Base-by-base conservation (phyloP, 92 coral and sea anemone genomes). In the Actinernus sp. region DNA sequence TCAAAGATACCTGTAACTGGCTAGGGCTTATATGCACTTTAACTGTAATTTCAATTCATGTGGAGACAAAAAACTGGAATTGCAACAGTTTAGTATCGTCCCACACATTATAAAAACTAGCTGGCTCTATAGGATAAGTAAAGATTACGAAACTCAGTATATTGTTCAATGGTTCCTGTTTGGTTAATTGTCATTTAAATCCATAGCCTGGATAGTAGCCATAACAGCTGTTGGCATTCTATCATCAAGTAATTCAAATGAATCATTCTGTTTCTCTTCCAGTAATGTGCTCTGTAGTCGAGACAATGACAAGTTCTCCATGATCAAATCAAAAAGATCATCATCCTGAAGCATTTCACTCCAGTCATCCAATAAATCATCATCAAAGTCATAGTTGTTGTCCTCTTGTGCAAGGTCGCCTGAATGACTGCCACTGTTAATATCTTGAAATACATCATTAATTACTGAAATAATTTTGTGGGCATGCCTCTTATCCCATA, bases 351-450 rank as follows among this genome's bases (percentile, higher is more conserved):
- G 57, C 19, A 87, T 1, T 16, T 87, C 80, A 49, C 70, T 29
- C 93, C 89, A 87, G 29, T 87, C 89, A 49, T 82, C 89, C 9
- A 82, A 65, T 9, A 87, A 44, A 26, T 81, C 89, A 26, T 85
- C 88, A 37, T 66, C 88, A 73, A 81, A 81, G 32, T 73, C 62
- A 25, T 47, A 63, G 30, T 38, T 55, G 9, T 21, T 18, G 18
- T 13, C 45, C 37, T 51, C 56, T 11, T 26, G 22, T 13, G 16
- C 26, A 8, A 49, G 30, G 31, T 85, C 87, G 26, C 33, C 34
- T n/a, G n/a, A n/a, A n/a, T n/a, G n/a, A n/a, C n/a, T n/a, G n/a
- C n/a, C n/a, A n/a, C n/a, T n/a, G n/a, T n/a, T n/a, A n/a, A n/a
- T n/a, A n/a, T n/a, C n/a, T n/a, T n/a, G n/a, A 63, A 85, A 85